These are phyloP conservation scores for Conistra vaccinii DNA, from an alignment of 2,888 invertebrate species.

Conservation along the genomic window DNA sequence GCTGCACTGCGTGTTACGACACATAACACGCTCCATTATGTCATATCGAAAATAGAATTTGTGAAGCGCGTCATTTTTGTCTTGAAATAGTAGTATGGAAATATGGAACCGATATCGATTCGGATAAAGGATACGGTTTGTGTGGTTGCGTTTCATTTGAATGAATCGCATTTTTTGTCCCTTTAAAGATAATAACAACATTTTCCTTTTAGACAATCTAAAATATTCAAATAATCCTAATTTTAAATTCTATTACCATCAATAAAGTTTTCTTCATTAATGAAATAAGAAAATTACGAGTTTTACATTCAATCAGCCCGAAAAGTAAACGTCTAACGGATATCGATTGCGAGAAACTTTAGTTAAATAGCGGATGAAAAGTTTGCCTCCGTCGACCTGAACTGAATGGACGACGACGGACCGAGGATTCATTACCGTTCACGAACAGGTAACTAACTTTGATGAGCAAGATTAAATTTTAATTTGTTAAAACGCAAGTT, in stretches of 20 bases:
- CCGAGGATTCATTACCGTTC: constrained; percentile 69
- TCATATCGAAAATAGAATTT: constrained; percentile 65
- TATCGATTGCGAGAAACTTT: constrained; percentile 74
- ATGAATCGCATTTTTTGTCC: background rate
- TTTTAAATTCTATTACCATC: background rate
- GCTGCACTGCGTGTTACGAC: constrained; percentile 66
- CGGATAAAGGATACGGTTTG: constrained; percentile 35
- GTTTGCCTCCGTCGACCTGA: constrained; percentile 68
- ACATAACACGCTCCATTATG: constrained; percentile 71
- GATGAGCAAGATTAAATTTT: constrained; percentile 55
- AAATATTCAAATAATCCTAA: background rate
- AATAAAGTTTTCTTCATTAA: background rate
- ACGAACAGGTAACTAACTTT: constrained; percentile 67
- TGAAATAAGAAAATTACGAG: constrained; percentile 26
- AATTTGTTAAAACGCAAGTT: constrained; percentile 47
- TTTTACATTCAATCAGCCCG: constrained; percentile 60
- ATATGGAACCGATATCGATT: constrained; percentile 21
- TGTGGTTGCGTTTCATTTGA: constrained; percentile 20
- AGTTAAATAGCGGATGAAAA: constrained; percentile 72
- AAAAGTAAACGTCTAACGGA: constrained; percentile 68
- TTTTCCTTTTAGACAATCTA: background rate
- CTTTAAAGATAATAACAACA: background rate
- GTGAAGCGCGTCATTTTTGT: constrained; percentile 43
- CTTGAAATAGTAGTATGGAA: constrained; percentile 22
- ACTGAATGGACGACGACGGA: constrained; percentile 63